Evolutionary conservation across 2,888 invertebrate species (phyloP).

Genomic region (Neocrepidodera transversa): DNA sequence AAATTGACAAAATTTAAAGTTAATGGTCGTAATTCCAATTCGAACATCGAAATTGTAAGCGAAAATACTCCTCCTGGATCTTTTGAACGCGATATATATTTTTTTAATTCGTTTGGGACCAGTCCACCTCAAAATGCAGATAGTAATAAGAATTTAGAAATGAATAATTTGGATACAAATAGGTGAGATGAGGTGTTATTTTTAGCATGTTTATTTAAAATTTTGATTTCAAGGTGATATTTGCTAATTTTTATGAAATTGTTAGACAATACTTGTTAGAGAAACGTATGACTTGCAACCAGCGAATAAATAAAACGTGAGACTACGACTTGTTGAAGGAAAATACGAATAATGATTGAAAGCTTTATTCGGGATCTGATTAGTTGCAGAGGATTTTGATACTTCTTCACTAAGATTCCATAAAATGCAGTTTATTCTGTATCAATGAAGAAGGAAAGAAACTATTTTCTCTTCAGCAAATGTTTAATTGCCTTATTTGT

Average conservation of each 20-base stretch:
- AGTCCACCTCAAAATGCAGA: constrained; percentile 42
- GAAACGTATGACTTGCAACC: too few species aligned
- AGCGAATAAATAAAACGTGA: too few species aligned
- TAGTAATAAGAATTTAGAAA: constrained; percentile 47
- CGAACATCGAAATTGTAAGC: constrained; percentile 4
- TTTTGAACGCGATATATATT: constrained; percentile 34
- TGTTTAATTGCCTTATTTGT: too few species aligned
- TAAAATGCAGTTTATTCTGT: too few species aligned
- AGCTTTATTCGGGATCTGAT: too few species aligned
- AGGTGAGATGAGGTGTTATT: constrained; percentile 49
- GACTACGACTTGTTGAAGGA: too few species aligned
- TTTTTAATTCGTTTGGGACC: constrained; percentile 47
- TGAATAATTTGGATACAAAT: constrained; percentile 52
- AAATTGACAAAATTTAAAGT: not conserved
- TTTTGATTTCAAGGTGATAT: constrained; percentile 22
- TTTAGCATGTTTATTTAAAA: constrained; percentile 9
- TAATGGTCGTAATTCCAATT: not conserved
- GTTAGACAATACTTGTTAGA: too few species aligned
- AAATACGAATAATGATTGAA: too few species aligned
- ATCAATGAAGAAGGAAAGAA: too few species aligned
- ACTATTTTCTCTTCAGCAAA: too few species aligned
- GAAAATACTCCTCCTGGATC: not conserved
- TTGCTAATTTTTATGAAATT: not conserved
- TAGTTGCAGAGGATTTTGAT: too few species aligned
- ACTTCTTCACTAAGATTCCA: too few species aligned